phyloP scores from a whole-genome alignment of 1,140 invertebrate genomes.

The Papilio aristodemus region DNA sequence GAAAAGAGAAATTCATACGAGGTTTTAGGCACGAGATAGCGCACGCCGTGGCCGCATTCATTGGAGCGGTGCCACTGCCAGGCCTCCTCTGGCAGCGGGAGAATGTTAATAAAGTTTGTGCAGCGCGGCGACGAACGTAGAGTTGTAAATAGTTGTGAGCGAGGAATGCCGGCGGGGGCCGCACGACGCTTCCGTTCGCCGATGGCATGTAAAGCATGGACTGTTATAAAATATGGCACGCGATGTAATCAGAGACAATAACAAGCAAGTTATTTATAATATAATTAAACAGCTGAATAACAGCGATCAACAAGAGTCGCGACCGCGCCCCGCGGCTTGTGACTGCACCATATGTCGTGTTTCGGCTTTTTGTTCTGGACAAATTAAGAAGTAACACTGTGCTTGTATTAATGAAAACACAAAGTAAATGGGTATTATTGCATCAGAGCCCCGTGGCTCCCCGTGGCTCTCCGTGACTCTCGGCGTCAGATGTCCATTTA shows the following conservation, averaged over 20 bases:
- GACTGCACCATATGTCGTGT: background rate
- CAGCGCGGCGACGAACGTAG: background rate
- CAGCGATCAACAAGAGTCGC: background rate
- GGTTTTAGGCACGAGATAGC: too few species aligned
- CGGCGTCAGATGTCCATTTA: too few species aligned
- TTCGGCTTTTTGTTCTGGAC: background rate
- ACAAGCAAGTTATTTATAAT: constrained; percentile 11
- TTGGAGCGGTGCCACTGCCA: too few species aligned
- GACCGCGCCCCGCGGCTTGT: background rate
- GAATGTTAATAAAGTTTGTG: too few species aligned
- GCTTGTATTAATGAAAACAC: background rate
- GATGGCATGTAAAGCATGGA: background rate
- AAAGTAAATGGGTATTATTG: too few species aligned
- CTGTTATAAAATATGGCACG: constrained; percentile 13
- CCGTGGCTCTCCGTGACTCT: too few species aligned
- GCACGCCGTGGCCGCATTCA: too few species aligned
- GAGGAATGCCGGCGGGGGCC: background rate
- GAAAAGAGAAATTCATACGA: too few species aligned
- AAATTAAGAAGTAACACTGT: background rate
- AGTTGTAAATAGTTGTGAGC: background rate
- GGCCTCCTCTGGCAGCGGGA: too few species aligned
- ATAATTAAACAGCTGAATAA: background rate
- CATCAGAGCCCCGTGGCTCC: too few species aligned
- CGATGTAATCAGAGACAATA: constrained; percentile 2
- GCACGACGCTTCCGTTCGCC: background rate